Evolutionary conservation across 2,797 vertebrate genomes (phyloP).

Genomic region (Aldrovandia affinis): DNA sequence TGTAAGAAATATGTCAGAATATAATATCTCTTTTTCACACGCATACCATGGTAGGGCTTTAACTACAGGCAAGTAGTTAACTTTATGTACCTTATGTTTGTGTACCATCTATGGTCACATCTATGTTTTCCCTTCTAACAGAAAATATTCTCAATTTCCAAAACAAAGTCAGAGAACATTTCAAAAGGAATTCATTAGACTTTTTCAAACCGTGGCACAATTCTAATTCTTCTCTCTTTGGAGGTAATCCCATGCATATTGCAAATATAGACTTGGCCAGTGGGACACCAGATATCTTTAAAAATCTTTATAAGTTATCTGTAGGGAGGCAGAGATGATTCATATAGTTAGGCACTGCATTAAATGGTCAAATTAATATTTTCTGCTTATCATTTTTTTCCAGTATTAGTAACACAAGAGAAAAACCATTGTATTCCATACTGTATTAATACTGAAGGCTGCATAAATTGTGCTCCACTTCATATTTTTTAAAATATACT

Average conservation of each 20-base stretch:
- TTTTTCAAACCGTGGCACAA: background rate
- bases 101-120: background rate
- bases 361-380: slow-evolving; percentile 13
- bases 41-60: background rate
- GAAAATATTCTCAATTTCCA: background rate
- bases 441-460: background rate
- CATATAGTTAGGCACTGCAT: background rate
- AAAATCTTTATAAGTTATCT: background rate
- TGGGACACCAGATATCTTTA: slow-evolving; percentile 7
- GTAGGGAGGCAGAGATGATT: slow-evolving; percentile 11
- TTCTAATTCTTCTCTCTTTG: background rate
- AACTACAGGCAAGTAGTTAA: background rate
- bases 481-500: background rate
- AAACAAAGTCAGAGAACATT: background rate
- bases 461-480: background rate
- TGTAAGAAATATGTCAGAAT: too few species aligned
- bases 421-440: too few species aligned
- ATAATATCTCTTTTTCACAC: background rate
- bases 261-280: slow-evolving; percentile 14
- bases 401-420: too few species aligned
- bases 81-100: background rate
- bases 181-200: background rate
- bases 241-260: slow-evolving; percentile 20
- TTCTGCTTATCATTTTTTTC: background rate
- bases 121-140: background rate